A percentile compares a stretch with the other conserved stretches of the same genome.
Conservation (phyloP, 2,888 invertebrate genomes). For the Drosophila flavopinicola region DNA sequence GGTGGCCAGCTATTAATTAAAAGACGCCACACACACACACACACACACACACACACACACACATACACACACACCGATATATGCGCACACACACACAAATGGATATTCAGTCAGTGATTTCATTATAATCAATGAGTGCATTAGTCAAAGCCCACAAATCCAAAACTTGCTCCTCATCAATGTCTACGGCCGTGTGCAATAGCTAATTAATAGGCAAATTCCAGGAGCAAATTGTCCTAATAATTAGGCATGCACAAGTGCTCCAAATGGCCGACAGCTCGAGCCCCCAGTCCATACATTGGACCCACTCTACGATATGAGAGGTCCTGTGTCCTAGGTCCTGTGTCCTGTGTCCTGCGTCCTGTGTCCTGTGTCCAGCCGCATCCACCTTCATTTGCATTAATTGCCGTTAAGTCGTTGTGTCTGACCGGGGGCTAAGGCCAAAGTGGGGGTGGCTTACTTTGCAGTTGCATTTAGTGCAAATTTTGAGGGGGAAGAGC, state of each 20-base stretch:
- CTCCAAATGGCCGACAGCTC: slow-evolving; percentile 40
- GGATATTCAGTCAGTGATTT: slow-evolving; percentile 62
- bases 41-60: slow-evolving; percentile 2
- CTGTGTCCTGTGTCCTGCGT: too few relatives aligned
- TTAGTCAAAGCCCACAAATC: slow-evolving; percentile 64
- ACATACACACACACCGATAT: not conserved
- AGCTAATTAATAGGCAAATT: slow-evolving; percentile 80
- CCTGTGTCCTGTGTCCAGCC: slow-evolving; percentile 23
- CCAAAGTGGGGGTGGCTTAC: slow-evolving; percentile 4
- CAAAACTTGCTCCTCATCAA: slow-evolving; percentile 47
- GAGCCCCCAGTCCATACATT: too few relatives aligned
- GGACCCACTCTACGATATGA: too few relatives aligned
- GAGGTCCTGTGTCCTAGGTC: too few relatives aligned
- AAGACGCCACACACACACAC: slow-evolving; percentile 34
- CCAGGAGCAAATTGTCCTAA: slow-evolving; percentile 74
- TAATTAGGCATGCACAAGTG: slow-evolving; percentile 80
- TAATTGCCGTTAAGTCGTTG: slow-evolving; percentile 74
- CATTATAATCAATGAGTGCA: slow-evolving; percentile 78
- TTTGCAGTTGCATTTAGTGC: slow-evolving; percentile 66
- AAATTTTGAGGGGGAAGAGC: too few relatives aligned
- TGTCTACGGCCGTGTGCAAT: slow-evolving; percentile 50
- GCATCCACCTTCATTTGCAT: slow-evolving; percentile 74
- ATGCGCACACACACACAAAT: not conserved
- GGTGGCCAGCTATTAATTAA: slow-evolving; percentile 69
- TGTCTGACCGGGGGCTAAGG: slow-evolving; percentile 29